Conservation (phyloP, 2,797 vertebrate species). For the Clarias laeviceps region DNA sequence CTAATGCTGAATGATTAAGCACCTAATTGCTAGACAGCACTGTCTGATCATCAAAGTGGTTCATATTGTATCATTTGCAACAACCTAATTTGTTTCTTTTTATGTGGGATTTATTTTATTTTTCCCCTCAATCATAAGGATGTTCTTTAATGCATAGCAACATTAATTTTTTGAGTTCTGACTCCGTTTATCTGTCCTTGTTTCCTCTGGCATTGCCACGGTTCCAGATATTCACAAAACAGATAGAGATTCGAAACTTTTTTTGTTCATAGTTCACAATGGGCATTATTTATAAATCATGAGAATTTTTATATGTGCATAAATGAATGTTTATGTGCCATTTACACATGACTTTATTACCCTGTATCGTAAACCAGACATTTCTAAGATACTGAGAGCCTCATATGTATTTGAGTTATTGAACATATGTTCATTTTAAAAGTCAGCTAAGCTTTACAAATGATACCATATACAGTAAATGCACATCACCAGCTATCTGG, state of each 20-base stretch:
- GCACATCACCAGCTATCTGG: too few species aligned
- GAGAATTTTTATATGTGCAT: too few species aligned
- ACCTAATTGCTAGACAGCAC: neutral
- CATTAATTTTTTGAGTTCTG: neutral
- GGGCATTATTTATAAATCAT: too few species aligned
- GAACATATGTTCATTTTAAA: too few species aligned
- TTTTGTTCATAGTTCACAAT: neutral
- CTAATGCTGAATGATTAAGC: neutral
- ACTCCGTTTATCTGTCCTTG: neutral
- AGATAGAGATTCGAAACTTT: neutral
- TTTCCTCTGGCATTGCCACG: neutral
- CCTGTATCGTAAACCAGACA: too few species aligned
- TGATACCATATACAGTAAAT: too few species aligned
- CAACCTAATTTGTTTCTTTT: neutral
- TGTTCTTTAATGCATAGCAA: neutral
- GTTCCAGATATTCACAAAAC: neutral
- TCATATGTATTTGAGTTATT: too few species aligned
- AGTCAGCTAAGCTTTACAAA: too few species aligned
- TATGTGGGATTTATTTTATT: neutral
- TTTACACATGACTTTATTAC: too few species aligned
- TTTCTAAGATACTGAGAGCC: too few species aligned
- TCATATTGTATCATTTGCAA: neutral
- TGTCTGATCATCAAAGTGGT: neutral
- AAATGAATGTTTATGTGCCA: too few species aligned
- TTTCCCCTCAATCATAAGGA: neutral